Evolutionary conservation across 2,888 invertebrate species (phyloP), one percentile per base, ranked within the genome.

Genomic region (Stenotaenia linearis): DNA sequence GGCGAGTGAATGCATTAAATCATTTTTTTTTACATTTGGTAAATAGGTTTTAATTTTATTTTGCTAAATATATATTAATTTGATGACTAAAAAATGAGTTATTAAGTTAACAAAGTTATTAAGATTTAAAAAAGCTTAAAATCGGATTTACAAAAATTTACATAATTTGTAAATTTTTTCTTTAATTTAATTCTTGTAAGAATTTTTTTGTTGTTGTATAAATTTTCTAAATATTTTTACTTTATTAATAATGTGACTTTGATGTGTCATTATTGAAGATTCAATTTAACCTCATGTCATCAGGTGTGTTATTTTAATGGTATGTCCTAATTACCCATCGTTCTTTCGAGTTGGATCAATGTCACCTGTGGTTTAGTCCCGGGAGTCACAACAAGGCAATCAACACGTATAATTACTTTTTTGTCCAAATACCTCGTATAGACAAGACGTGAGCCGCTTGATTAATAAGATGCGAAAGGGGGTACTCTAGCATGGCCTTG

Each of bases 391-490:
- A 69, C 69, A 69, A 69, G 25, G 25, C 69, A 23, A 69, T 69
- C 69, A 69, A 69, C 69, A 69, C 69, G 10, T 69, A 69, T 69
- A 69, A 69, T 69, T 69, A 28, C 25, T 69, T 69, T 69, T 69
- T 69, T 69, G 25, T 28, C 69, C 69, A 69, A 69, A 10, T 69
- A 45, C 69, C 4, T 69, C 18, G 28, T 69, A 69, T 69, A 69
- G 69, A 25, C 28, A 0, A 28, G 69, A 69, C 69, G 69, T 69
- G 69, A 69, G 25, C 28, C 25, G 69, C 12, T 1, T 69, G 28
- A 69, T 50, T 21, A 50, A 45, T 45, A 45, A 5, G 21, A n/a
- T 0, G 21, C 4, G 40, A 2, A 40, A 40, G 9, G 12, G 50
- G 50, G 18, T 5, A 50, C 18, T 50, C 18, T 18, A 1, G 21